Evolutionary conservation across 2,113 vertebrate genomes (phyloP), one percentile per base, ranked within the genome.

Genomic region (Azemiops feae): DNA sequence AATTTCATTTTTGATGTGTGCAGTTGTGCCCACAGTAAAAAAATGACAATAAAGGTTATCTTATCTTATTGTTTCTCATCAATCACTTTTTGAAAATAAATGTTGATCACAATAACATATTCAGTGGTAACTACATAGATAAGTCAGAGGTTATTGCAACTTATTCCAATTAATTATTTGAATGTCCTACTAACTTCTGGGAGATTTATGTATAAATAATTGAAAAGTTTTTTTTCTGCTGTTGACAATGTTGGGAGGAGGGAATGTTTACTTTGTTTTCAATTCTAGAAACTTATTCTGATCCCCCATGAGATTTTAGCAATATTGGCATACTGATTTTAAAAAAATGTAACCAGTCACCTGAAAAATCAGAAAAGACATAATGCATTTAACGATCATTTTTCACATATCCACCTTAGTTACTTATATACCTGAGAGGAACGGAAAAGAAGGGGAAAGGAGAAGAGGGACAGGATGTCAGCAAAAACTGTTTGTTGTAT

Each of bases 61-160:
- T 50, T 50, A 47, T 47, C 47, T 9, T 50, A 81, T 43, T 43
- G 18, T 43, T 81, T 81, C 74, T 18, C 22, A 43, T 39, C 39
- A 22, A 81, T 22, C 3, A 10, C 18, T 22, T 92, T 74, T 88
- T 52, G 87, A 92, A 92, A 88, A 45, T 4, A 88, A 43, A 69
- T 16, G 69, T 88, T 69, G 57, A 92, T 74, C 86, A 54, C 60
- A 88, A 92, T 52, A 74, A 22, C 91, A 55, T 88, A 52, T 88
- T 43, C 60, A 89, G 45, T 55, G 25, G 11, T 89, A 18, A 30
- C 30, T 58, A 89, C 9, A 89, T 6, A 58, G 12, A 3, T 85
- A 2, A 5, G 58, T 85, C 11, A 57, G 88, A 81, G 27, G n/a
- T 81, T 89, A 89, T 47, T 85, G 3, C 27, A 92, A n/a, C 52